These are phyloP conservation scores for Aplochiton taeniatus DNA, from an alignment of 2,797 vertebrate genomes.

Conservation along the genomic window DNA sequence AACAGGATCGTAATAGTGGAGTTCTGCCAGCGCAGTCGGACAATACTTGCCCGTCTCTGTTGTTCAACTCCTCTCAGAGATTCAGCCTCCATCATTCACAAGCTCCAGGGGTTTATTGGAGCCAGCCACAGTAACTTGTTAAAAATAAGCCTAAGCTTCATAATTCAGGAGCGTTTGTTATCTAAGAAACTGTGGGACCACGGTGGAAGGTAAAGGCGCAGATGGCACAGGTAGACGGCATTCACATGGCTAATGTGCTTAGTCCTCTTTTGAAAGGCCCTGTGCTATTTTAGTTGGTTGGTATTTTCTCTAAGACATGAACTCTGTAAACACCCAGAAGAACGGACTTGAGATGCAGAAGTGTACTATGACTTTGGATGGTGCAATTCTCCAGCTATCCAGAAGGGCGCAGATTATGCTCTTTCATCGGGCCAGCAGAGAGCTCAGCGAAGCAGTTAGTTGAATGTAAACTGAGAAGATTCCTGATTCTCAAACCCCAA, in stretches of 20 bases:
- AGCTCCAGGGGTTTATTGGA: background rate
- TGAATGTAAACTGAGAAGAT: too few relatives aligned
- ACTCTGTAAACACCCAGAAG: constrained; percentile 5
- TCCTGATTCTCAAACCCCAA: too few relatives aligned
- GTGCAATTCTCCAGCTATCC: constrained; percentile 30
- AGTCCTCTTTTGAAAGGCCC: constrained; percentile 31
- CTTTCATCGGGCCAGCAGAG: background rate
- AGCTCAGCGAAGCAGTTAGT: too few relatives aligned
- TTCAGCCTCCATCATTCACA: background rate
- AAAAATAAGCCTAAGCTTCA: background rate
- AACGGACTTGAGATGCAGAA: background rate
- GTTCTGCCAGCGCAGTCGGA: constrained; percentile 14
- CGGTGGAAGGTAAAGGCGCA: background rate
- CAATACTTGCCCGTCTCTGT: background rate
- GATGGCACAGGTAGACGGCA: constrained; percentile 2
- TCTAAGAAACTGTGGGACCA: too few relatives aligned
- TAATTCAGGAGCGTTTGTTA: too few relatives aligned
- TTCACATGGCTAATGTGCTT: constrained; percentile 10
- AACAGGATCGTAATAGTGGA: constrained; percentile 18
- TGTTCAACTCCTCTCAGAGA: background rate
- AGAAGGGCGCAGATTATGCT: constrained; percentile 39
- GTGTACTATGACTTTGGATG: background rate
- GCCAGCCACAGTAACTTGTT: background rate
- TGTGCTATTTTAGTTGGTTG: too few relatives aligned
- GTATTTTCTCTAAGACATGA: constrained; percentile 25